Evolutionary conservation across 1,140 invertebrate genomes (phyloP).

Genomic region (Lethrus apterus): DNA sequence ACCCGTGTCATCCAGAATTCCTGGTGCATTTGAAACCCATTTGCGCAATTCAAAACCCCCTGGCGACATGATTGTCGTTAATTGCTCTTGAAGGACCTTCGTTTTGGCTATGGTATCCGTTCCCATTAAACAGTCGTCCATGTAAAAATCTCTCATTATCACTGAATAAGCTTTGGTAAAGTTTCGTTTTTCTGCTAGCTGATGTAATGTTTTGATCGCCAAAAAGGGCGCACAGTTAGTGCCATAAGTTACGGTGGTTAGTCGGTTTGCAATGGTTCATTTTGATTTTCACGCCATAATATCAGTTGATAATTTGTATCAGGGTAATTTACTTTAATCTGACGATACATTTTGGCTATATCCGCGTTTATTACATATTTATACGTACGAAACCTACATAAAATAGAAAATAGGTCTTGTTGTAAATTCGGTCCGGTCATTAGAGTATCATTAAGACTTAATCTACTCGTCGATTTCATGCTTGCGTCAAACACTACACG

Average conservation of each 20-base stretch:
- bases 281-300: neutral
- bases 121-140: slow-evolving; percentile 13
- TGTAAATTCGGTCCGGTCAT: neutral
- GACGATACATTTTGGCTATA: slow-evolving; percentile 5
- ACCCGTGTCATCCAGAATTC: neutral
- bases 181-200: slow-evolving; percentile 21
- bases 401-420: slow-evolving; percentile 3
- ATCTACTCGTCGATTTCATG: neutral
- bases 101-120: neutral
- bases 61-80: neutral
- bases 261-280: slow-evolving; percentile 16
- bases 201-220: slow-evolving; percentile 25
- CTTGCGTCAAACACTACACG: neutral
- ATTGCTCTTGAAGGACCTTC: neutral
- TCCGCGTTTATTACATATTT: neutral
- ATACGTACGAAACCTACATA: slow-evolving; percentile 2
- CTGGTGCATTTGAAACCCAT: neutral
- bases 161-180: slow-evolving; percentile 18
- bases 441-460: slow-evolving; percentile 1
- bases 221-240: slow-evolving; percentile 25
- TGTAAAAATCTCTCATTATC: slow-evolving; percentile 23
- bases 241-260: slow-evolving; percentile 33
- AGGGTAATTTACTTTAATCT: neutral
- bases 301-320: neutral
- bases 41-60: neutral